phyloP scores from a whole-genome alignment of 2,113 vertebrate species.

The Chitala chitala region DNA sequence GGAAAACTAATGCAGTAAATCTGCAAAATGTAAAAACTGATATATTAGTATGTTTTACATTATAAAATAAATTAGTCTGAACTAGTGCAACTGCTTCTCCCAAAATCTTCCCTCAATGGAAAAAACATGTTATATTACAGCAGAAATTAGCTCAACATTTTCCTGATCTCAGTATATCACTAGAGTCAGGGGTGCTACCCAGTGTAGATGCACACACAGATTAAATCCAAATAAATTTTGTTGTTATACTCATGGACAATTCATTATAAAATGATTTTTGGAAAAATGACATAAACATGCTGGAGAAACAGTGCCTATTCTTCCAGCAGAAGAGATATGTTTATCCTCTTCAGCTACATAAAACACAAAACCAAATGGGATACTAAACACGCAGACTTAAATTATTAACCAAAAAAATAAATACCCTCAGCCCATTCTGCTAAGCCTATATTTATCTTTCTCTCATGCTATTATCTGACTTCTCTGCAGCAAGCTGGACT shows the following conservation, averaged over 20 bases:
- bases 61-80: too few species aligned
- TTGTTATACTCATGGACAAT: background rate
- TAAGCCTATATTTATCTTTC: background rate
- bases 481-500: background rate
- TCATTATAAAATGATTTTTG: background rate
- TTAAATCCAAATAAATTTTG: background rate
- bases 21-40: too few species aligned
- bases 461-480: background rate
- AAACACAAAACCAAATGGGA: background rate
- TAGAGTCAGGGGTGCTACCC: background rate
- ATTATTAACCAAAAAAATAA: slow-evolving; percentile 4
- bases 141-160: background rate
- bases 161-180: background rate
- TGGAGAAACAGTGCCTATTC: slow-evolving; percentile 7
- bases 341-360: slow-evolving; percentile 1
- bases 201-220: background rate
- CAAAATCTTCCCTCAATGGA: background rate
- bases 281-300: background rate
- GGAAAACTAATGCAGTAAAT: too few species aligned
- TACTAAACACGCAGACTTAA: background rate
- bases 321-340: background rate
- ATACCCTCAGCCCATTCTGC: slow-evolving; percentile 3
- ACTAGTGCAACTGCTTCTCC: too few species aligned
- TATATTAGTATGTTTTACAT: too few species aligned
- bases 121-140: background rate